phyloP scores from a whole-genome alignment of 2,888 invertebrate species.

The Lasiommata megera region DNA sequence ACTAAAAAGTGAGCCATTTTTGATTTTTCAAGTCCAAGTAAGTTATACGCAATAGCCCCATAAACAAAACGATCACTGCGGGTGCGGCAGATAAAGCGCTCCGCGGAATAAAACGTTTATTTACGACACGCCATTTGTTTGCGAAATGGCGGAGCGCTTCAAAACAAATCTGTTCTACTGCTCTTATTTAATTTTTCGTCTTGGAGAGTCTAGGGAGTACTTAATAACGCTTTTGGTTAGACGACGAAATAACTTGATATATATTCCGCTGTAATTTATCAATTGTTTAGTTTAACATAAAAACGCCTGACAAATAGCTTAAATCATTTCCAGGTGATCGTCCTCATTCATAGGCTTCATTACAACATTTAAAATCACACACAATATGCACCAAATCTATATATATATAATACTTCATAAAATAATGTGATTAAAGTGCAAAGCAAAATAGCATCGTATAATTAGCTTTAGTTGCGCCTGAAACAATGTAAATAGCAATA shows the following conservation, averaged over 20 bases:
- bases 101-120: slow-evolving; percentile 34
- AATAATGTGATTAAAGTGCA: too few species aligned
- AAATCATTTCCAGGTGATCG: too few species aligned
- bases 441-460: too few species aligned
- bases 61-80: slow-evolving; percentile 28
- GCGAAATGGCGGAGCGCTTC: slow-evolving; percentile 34
- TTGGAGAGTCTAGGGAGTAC: slow-evolving; percentile 6
- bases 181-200: slow-evolving; percentile 27
- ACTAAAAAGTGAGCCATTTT: background rate
- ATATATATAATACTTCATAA: too few species aligned
- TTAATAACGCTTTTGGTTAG: background rate
- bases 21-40: slow-evolving; percentile 13
- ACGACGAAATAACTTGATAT: background rate
- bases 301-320: too few species aligned
- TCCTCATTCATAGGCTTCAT: too few species aligned
- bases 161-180: slow-evolving; percentile 26
- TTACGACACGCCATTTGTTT: slow-evolving; percentile 36
- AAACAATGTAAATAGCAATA: too few species aligned
- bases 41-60: slow-evolving; percentile 15
- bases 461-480: too few species aligned
- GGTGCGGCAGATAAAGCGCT: slow-evolving; percentile 28
- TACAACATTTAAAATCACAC: too few species aligned
- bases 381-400: too few species aligned
- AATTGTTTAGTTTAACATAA: background rate
- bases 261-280: background rate